A percentile compares a stretch with the other conserved stretches of the same genome.
These are phyloP conservation scores for Nemopilema nomurai DNA, from an alignment of 30 jellyfish, hydroid and myxozoan species.

Conservation along the genomic window DNA sequence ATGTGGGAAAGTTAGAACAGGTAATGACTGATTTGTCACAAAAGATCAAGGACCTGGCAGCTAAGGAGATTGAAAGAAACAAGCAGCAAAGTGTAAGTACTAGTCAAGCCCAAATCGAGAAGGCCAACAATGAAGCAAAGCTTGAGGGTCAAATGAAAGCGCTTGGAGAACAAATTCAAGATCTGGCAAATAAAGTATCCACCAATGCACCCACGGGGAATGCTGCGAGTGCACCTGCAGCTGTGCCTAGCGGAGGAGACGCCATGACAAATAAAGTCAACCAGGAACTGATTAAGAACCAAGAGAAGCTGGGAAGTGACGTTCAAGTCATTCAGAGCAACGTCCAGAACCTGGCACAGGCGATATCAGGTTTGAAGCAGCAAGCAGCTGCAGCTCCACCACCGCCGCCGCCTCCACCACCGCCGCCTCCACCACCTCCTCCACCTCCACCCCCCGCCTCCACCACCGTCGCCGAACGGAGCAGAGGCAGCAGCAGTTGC, in stretches of 20 bases:
- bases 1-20: conserved; percentile 67
- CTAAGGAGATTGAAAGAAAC: conserved; percentile 20
- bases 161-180: conserved; percentile 53
- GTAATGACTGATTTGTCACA: conserved; percentile 65
- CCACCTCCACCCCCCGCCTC: conserved; percentile 59
- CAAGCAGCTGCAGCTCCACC: conserved; percentile 52
- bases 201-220: conserved; percentile 21
- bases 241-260: conserved; percentile 24
- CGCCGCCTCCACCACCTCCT: conserved; percentile 73
- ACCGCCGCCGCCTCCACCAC: conserved; percentile 83
- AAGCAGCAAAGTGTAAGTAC: conserved; percentile 8
- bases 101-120: conserved; percentile 36
- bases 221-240: conserved; percentile 17
- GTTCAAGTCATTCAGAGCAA: conserved; percentile 50
- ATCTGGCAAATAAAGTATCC: conserved; percentile 45
- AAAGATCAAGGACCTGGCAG: conserved; percentile 60
- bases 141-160: conserved; percentile 49
- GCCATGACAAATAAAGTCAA: conserved; percentile 40
- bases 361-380: conserved; percentile 39
- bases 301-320: conserved; percentile 60
- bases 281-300: conserved; percentile 59
- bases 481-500: conserved; percentile 62
- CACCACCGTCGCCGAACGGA: conserved; percentile 35
- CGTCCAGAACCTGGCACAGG: conserved; percentile 61
- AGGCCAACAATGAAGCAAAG: conserved; percentile 22